Base-by-base conservation (phyloP, 2,113 vertebrate species). In the Nicator chloris region DNA sequence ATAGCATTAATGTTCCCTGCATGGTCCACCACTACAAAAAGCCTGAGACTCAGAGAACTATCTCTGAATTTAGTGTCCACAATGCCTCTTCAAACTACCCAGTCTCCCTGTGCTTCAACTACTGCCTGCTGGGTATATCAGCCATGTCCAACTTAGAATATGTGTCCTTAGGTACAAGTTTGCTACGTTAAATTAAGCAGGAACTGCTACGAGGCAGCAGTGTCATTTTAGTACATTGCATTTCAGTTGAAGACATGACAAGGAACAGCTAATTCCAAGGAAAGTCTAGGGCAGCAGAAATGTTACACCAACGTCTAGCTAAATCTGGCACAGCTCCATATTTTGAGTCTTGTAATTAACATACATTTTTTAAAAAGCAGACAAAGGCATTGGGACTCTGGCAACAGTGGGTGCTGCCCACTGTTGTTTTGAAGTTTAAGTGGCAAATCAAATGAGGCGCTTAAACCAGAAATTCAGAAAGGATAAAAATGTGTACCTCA, bases 401-500 rank as follows among this genome's bases (percentile, higher is more conserved):
- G 13, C 15, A 89, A 57, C 15, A 59, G 9, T 9, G 15, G 2
- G 12, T 53, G 14, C 23, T 88, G 18, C 23, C 33, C 9, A 28
- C 13, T 17, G 8, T 9, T 72, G 9, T 64, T 96, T 68, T 71
- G 44, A 75, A 8, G 11, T 68, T 84, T 53, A 79, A 65, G 22
- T 35, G 24, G 35, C 31, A 92, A 15, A 82, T 70, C 68, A 83
- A 79, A 94, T 51, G 2, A 66, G 9, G 13, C 7, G 20, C 20
- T 44, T 86, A 37, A 91, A 26, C 19, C 7, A 93, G 10, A 28
- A 65, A 50, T 42, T 69, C 79, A 24, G 49, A 49, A 59, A 91
- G 9, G 84, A 63, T 57, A 88, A 39, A 79, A 82, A 77, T 22
- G 51, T 40, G 53, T 98, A 99, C 98, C 99, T 99, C 98, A 99